Conservation (phyloP, 2,888 invertebrate genomes). For the Dyspetes luteomarginatus region DNA sequence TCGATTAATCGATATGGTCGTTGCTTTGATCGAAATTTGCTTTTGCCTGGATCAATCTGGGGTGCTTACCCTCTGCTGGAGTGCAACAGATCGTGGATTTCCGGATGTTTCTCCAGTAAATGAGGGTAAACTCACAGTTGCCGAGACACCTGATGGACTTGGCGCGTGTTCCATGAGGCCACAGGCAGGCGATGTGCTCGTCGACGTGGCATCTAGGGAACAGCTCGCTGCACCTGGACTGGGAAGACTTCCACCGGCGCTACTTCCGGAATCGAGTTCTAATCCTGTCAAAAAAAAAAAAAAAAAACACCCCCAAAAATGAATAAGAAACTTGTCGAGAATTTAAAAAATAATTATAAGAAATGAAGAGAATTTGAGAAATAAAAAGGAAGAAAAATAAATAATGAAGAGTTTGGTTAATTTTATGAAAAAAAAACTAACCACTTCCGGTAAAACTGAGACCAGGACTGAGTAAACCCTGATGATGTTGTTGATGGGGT, state of each 20-base stretch:
- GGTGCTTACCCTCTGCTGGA: constrained; percentile 95
- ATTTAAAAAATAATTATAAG: neutral
- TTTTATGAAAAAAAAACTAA: constrained; percentile 64
- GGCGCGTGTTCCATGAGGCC: constrained; percentile 82
- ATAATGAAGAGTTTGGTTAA: neutral
- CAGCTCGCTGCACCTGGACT: constrained; percentile 91
- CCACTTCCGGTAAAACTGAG: constrained; percentile 87
- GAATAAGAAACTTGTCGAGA: no score
- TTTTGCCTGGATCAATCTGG: constrained; percentile 84
- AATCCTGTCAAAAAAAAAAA: constrained; percentile 82
- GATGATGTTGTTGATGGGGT: constrained; percentile 80
- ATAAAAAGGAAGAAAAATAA: neutral
- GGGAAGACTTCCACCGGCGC: constrained; percentile 90
- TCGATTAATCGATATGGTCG: constrained; percentile 25
- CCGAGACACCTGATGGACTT: constrained; percentile 83
- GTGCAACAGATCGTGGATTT: constrained; percentile 87
- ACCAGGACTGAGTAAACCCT: constrained; percentile 84
- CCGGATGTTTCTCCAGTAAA: constrained; percentile 85
- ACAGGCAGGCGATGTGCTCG: constrained; percentile 81
- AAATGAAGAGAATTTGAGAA: neutral
- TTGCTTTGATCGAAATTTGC: constrained; percentile 72
- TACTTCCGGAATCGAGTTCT: constrained; percentile 89
- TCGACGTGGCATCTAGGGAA: constrained; percentile 87
- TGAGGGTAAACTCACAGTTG: constrained; percentile 86
- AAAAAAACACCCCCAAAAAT: no score